phyloP scores from a whole-genome alignment of 2,113 vertebrate species.

The Benthochromis sp. region DNA sequence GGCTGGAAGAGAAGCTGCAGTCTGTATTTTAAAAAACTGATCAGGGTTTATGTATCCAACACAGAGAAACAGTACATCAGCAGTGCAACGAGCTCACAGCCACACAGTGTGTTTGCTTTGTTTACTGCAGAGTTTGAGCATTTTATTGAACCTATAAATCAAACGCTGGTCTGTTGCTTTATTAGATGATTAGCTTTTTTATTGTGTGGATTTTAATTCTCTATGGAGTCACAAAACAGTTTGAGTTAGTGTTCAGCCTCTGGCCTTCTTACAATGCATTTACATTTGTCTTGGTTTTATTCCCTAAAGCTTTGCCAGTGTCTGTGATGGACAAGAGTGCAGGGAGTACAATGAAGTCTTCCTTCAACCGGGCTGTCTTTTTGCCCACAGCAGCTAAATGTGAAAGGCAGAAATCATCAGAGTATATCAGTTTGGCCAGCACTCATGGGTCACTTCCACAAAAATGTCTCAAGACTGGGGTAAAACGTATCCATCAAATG shows the following conservation, averaged over 20 bases:
- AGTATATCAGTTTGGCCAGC: neutral
- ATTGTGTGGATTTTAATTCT: constrained; percentile 26
- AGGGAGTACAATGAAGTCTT: neutral
- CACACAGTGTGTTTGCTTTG: neutral
- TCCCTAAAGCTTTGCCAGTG: neutral
- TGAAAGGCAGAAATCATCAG: neutral
- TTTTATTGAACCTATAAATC: constrained; percentile 46
- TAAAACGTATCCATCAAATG: neutral
- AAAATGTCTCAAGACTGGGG: neutral
- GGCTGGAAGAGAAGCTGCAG: neutral
- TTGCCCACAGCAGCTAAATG: neutral
- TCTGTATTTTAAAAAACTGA: neutral
- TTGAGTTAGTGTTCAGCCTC: neutral
- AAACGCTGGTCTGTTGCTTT: constrained; percentile 11
- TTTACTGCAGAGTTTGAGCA: neutral
- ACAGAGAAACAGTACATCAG: neutral
- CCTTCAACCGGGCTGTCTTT: neutral
- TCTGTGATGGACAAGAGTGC: neutral
- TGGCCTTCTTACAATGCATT: neutral
- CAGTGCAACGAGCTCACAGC: constrained; percentile 11
- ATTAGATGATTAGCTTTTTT: constrained; percentile 44
- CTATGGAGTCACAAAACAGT: constrained; percentile 9
- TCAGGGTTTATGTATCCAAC: neutral
- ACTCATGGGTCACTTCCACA: neutral
- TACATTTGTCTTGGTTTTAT: neutral